Base-by-base conservation (phyloP, 2,888 invertebrate genomes). In the Mythimna ferrago region DNA sequence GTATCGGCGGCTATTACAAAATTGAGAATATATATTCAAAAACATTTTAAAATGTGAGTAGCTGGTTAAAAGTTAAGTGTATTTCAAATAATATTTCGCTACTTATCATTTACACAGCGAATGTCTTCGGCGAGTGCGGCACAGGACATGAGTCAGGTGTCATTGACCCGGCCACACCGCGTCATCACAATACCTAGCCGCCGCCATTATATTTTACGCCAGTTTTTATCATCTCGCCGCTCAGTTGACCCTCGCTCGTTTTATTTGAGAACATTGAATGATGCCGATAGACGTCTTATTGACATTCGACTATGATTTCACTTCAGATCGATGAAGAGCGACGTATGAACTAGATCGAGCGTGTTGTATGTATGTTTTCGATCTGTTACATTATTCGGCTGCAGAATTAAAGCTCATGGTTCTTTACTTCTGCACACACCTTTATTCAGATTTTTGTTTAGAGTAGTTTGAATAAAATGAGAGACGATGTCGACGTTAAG, bases 131-230 rank as follows among this genome's bases (percentile, higher is more conserved):
- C 86, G 87, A 81, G 86, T 85, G 85, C 76, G 71, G 85, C 87
- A 85, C 91, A 90, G 91, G 90, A 89, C 91, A 91, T 95, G 95
- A 95, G 93, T 95, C 95, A 95, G 94, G 92, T 93, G 95, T 95
- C 95, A 88, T 94, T 94, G 83, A 94, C 94, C 95, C 92, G 83
- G 73, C 73, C 78, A 73, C 84, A 75, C 60, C 81, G 89, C 92
- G 92, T 93, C 95, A 92, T 91, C 92, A 91, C 92, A 92, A 92
- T 92, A 91, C 92, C 92, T 91, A 92, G 90, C 82, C 74, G 78
- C 85, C 82, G 91, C 91, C 91, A 92, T 93, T 91, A 91, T 90
- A 92, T 91, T 93, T 91, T 88, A 85, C 85, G 76, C 78, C 78
- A 77, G 69, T 82, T 84, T 87, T 86, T 87, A 87, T 87, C 83